Evolutionary conservation across 2,797 vertebrate species (phyloP), one percentile per base, ranked within the genome.

Genomic region (Eleutherodactylus coqui): DNA sequence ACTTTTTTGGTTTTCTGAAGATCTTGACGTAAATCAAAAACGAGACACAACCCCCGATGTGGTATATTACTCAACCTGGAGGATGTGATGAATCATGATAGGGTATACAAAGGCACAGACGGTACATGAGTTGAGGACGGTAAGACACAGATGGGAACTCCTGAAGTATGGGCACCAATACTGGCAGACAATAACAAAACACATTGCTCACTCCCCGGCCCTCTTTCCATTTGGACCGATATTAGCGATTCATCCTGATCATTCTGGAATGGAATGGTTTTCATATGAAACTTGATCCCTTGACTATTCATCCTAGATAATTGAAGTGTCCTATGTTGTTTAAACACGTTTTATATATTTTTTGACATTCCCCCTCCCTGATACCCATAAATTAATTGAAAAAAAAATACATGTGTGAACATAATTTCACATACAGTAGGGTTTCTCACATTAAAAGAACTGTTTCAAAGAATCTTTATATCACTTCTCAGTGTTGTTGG

Each of bases 61-160:
- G 55, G 13, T 4, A 17, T 24, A 78, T 9, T 43, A 55, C 5
- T 41, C n/a, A 55, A 72, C 24, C 47, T 41, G 34, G 24, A 38
- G 36, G 43, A 45, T n/a, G 16, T 27, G 49, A 82, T 21, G 67
- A 27, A 82, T 82, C 45, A 73, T 55, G 36, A 29, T 36, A 69
- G 24, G 29, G 67, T 41, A 9, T 11, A 27, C 17, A n/a, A 36
- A 19, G 43, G 53, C 78, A 80, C 51, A 80, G 84, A 80, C 32
- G 51, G 69, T 36, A 55, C 36, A 55, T 7, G 10, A 64, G 24
- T 19, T 55, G 64, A 78, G 73, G 47, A 85, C 75, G 58, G 83
- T 27, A 49, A 53, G 75, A 19, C 76, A 80, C 83, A 84, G 58
- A 84, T 84, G 73, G 83, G 21, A 77, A 41, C 75, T 32, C 45